Evolutionary conservation across 2,888 invertebrate species (phyloP).

Genomic region (Bellardia bayeri): DNA sequence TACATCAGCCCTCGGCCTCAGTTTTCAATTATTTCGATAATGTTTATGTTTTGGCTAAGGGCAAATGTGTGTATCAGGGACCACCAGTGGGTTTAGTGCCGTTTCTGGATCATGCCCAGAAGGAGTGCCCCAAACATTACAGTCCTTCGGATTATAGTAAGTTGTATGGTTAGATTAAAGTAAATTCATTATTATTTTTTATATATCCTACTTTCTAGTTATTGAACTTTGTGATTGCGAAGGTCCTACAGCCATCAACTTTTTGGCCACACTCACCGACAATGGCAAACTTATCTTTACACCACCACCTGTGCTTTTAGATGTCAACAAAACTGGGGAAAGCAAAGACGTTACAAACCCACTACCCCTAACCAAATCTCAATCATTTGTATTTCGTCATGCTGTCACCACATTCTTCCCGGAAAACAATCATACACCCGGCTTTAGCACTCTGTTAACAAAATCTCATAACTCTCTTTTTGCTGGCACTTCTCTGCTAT

Average conservation of each 20-base stretch:
- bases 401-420: conserved; percentile 82
- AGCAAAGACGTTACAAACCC: background rate
- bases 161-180: conserved; percentile 76
- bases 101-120: conserved; percentile 85
- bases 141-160: conserved; percentile 90
- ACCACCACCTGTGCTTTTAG: conserved; percentile 42
- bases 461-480: conserved; percentile 78
- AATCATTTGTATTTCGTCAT: conserved; percentile 80
- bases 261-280: conserved; percentile 85
- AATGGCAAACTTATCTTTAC: conserved; percentile 86
- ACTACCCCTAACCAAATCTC: background rate
- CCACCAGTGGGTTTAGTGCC: conserved; percentile 87
- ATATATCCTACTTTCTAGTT: conserved; percentile 83
- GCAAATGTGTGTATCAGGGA: conserved; percentile 88
- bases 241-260: conserved; percentile 85
- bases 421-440: conserved; percentile 77
- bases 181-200: background rate
- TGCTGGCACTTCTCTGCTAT: conserved; percentile 79
- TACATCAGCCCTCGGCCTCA: conserved; percentile 89
- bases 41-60: conserved; percentile 88
- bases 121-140: conserved; percentile 87
- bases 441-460: conserved; percentile 70
- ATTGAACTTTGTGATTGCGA: conserved; percentile 87
- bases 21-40: conserved; percentile 87
- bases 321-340: background rate